Base-by-base conservation (phyloP, 2,888 invertebrate genomes). In the Cerastis leucographa region DNA sequence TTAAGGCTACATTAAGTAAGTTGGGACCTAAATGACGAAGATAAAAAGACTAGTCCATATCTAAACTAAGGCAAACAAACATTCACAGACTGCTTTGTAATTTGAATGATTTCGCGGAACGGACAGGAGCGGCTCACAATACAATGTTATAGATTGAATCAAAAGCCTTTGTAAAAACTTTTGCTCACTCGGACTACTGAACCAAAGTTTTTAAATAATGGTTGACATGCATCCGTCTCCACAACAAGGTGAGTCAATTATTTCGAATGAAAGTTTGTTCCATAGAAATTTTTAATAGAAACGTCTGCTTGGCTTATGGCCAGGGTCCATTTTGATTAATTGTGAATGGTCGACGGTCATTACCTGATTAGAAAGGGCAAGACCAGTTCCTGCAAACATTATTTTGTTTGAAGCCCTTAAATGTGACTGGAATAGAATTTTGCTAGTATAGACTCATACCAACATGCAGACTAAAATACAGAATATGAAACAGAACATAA, bases 41-140 rank as follows among this genome's bases (percentile, higher is more conserved):
- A 69, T 62, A 54, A n/a, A 73, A 76, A 19, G 19, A 11, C 29
- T n/a, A 17, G 35, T 14, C 64, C 40, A 12, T 76, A 11, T 42
- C 46, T 76, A 76, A 85, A 71, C 35, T 66, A 66, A 81, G 35
- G 14, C 67, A 76, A 74, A 78, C 74, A 85, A 42, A 59, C 51
- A 44, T 35, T 5, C 25, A 46, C 25, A 35, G 40, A 19, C 19
- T 46, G 46, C 75, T 62, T 79, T 81, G 42, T 40, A 19, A 69
- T 75, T 56, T 12, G 61, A 69, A 85, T 68, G 35, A 61, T 77
- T 85, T 85, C 82, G 44, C 9, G 46, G 71, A 77, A 83, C 73
- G 68, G 51, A 66, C 71, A 69, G 35, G 51, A 35, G 44, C 2
- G 17, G 49, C 9, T 46, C 25, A 22, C 6, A 29, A 25, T 29